Base-by-base conservation (phyloP, 1,140 invertebrate species). In the Musca vetustissima region DNA sequence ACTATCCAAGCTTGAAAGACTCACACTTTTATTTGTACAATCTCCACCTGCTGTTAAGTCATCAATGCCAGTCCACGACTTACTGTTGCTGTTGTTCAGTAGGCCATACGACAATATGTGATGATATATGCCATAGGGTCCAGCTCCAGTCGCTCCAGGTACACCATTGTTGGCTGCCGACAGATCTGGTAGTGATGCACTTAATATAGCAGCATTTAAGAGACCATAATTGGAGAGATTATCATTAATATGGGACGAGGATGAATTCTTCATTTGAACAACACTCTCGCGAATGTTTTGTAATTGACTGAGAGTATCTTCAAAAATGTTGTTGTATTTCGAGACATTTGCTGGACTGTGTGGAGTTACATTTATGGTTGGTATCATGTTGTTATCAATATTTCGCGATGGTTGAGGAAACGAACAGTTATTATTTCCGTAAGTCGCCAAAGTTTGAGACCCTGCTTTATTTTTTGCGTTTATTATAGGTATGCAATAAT, bases 341-440 rank as follows among this genome's bases (percentile, higher is more conserved):
- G 68, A 85, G 50, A 84, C 89, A 73, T 68, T 85, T 15, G 84
- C 89, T 24, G 92, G 91, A 65, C 92, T 93, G 81, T 94, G 92
- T 4, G 92, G 92, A 32, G 92, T 94, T 53, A 95, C 92, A 83
- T 91, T 93, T 75, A 94, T 94, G 61, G 88, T 94, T 69, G 92
- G 92, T 74, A 93, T 90, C 86, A 82, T 83, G 67, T 79, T 83
- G 69, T 73, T 72, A 24, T 76, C 76, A 47, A 67, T 77, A 32
- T 57, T 4, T 13, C 36, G 6, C 13, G 13, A 43, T 13, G 36
- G 6, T 13, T 43, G 36, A 9, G 11, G 4, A 2, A 13, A 13
- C 2, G 36, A 6, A 11, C 4, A 8, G 36, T 43, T 43, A 13
- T 43, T 43, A 43, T 43, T 43, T 4, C 36, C 11, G 36, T 13